Evolutionary conservation across 2,888 invertebrate genomes (phyloP), one percentile per base, ranked within the genome.

Genomic region (Sepiola atlantica): DNA sequence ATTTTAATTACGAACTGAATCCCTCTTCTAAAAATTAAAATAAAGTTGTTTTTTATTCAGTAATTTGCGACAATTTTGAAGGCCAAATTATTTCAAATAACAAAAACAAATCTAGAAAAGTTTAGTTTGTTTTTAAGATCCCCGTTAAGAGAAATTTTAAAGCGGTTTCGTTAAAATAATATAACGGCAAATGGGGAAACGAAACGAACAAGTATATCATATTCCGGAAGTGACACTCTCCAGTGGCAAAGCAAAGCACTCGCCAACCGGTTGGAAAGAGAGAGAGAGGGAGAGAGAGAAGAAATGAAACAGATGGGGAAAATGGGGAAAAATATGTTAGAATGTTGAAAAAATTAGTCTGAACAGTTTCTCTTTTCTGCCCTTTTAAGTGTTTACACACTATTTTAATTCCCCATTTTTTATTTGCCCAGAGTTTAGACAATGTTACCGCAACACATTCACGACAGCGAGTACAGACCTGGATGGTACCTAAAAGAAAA

Each of bases 381-480:
- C 14, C 8, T n/a, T 92, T 45, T n/a, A 54, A 55, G 45, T n/a
- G 28, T n/a, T n/a, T 18, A 4, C 55, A 20, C 45, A 28, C 28
- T 54, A 18, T 12, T 92, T 32, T 92, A 54, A 32, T 92, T 54
- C 18, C 14, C 54, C 45, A 14, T 14, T 55, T 20, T 35, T 92
- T 16, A 55, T 92, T 92, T 92, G 16, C 18, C 32, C 4, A 18
- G 54, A 24, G 18, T 54, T 45, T 54, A n/a, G 21, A 92, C 32
- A 12, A 97, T 97, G 97, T 96, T 97, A 94, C 97, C 97, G 32
- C 95, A 97, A 94, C 97, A 97, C 94, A 95, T 96, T 93, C 96
- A 97, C 94, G 97, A 97, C 94, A 97, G 97, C 94, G 97, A 96
- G 93, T 97, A 97, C 95, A 96, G 96, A 94, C 96, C 96, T 45